These are phyloP conservation scores for Sitta carolinensis DNA, from an alignment of 2,797 vertebrate genomes.

Conservation along the genomic window DNA sequence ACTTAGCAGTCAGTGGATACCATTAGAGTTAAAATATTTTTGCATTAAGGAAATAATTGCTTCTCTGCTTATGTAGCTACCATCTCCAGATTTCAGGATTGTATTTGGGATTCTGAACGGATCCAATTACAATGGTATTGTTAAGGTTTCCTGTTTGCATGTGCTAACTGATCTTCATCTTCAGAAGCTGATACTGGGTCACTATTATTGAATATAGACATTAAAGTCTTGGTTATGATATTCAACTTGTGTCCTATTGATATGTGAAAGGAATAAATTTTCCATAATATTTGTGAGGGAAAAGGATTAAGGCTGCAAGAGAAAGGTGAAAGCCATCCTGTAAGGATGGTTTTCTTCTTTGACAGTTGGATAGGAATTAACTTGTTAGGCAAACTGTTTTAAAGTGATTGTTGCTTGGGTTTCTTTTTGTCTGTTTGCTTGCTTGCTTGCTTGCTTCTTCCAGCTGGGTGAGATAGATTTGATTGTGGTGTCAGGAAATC, in stretches of 20 bases:
- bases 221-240: neutral
- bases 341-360: neutral
- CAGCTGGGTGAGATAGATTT: neutral
- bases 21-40: neutral
- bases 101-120: neutral
- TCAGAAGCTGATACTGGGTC: neutral
- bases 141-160: neutral
- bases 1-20: neutral
- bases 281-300: neutral
- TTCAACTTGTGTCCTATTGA: neutral
- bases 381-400: neutral
- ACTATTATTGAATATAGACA: neutral
- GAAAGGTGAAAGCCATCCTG: neutral
- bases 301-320: neutral
- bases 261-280: neutral
- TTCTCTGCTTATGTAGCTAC: neutral
- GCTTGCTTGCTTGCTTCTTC: neutral
- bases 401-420: neutral
- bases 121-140: neutral
- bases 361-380: neutral
- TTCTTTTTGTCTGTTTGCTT: neutral
- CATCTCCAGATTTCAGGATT: neutral
- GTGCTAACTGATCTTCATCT: neutral
- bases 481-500: neutral
- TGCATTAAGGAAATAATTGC: neutral